Evolutionary conservation across 1,140 invertebrate species (phyloP), one percentile per base, ranked within the genome.

Genomic region (Drosophila suzukii): DNA sequence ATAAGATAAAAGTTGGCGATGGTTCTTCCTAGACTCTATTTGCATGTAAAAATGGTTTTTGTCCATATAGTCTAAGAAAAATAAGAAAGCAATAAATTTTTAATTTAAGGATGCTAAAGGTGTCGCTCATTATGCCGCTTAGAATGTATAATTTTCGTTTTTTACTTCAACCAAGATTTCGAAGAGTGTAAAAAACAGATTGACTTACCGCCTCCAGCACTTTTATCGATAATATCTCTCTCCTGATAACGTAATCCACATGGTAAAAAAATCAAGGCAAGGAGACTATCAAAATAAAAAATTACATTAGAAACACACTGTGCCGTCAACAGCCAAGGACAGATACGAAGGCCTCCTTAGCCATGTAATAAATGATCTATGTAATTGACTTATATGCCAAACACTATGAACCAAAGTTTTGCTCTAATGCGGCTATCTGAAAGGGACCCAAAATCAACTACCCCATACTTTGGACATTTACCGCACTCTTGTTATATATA

Each of bases 261-360:
- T 50, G 43, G 12, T 71, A 53, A 75, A 73, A 73, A 76, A 81
- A 67, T 39, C n/a, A 44, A 57, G 62, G 15, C 20, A 17, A 17
- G 15, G 24, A 30, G 32, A 71, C 65, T 47, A 71, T 50, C 36
- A 39, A 71, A 89, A 74, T 74, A 89, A 88, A 89, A 89, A 89
- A 84, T 75, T 78, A 84, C 80, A 89, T 89, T 89, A 89, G 80
- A 89, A 89, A 89, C 84, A 89, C 84, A 89, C 80, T 73, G 77
- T 51, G 81, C 66, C 63, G 47, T 75, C 78, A 73, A 86, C 62
- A 72, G 46, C 44, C 27, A 54, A 58, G 41, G 39, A 71, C 39
- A 71, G 57, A 53, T 59, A 43, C 17, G 41, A 76, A 61, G 41
- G 39, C 36, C 58, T 50, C 36, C 34, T 57, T 46, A 36, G 58